phyloP scores from a whole-genome alignment of 2,113 vertebrate species.

The Eretmochelys imbricata region DNA sequence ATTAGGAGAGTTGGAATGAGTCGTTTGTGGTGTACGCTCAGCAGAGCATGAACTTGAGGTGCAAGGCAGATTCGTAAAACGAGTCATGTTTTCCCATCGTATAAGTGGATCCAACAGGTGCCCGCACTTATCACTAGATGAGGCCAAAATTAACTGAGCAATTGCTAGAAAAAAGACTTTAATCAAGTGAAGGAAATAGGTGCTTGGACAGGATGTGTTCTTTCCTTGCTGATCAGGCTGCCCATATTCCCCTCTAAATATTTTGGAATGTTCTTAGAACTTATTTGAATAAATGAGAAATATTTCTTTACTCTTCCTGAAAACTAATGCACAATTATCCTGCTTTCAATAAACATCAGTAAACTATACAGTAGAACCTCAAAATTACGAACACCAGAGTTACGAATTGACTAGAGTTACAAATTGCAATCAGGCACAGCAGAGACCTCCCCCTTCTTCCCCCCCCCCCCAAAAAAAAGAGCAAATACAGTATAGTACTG shows the following conservation, averaged over 20 bases:
- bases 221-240: not conserved
- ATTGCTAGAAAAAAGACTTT: not conserved
- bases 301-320: not conserved
- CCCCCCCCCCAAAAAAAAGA: no score
- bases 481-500: no score
- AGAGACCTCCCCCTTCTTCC: no score
- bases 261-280: not conserved
- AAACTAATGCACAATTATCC: not conserved
- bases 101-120: fast-evolving
- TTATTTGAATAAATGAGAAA: not conserved
- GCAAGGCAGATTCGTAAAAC: not conserved
- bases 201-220: not conserved
- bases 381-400: no score
- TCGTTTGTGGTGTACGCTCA: not conserved
- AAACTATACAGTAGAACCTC: not conserved
- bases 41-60: not conserved
- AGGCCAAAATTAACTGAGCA: not conserved
- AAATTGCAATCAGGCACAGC: no score
- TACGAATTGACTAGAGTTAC: no score
- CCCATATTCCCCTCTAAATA: not conserved
- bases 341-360: not conserved
- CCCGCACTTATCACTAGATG: not conserved
- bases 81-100: not conserved
- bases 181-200: not conserved
- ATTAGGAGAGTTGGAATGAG: not conserved